These are phyloP conservation scores for Micromesistius poutassou DNA, from an alignment of 2,797 vertebrate species.

Conservation along the genomic window DNA sequence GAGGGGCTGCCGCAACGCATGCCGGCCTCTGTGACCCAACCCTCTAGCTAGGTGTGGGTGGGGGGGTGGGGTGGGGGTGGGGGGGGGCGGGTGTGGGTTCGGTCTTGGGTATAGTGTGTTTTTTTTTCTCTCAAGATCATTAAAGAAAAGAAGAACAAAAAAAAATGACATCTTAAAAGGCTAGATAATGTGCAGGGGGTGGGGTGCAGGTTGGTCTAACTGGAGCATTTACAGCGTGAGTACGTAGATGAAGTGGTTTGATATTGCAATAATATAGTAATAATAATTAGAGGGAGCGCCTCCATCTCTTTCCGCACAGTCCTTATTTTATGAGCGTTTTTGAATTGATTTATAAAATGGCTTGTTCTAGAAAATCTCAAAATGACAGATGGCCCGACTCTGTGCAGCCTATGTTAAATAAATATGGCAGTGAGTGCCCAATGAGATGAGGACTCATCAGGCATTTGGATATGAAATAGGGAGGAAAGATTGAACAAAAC, in stretches of 20 bases:
- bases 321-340: conserved; percentile 61
- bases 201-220: conserved; percentile 47
- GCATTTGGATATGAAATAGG: conserved; percentile 64
- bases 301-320: conserved; percentile 57
- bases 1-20: too few relatives aligned
- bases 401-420: conserved; percentile 48
- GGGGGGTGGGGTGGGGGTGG: not conserved
- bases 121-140: conserved; percentile 27
- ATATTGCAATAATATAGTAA: conserved; percentile 69
- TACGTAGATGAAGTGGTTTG: conserved; percentile 60
- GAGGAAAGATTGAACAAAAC: conserved; percentile 65
- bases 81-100: too few relatives aligned
- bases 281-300: conserved; percentile 53
- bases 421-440: conserved; percentile 61
- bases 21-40: not conserved
- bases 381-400: conserved; percentile 46
- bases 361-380: conserved; percentile 54
- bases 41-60: not conserved
- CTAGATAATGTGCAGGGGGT: conserved; percentile 39
- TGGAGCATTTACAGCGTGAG: conserved; percentile 56
- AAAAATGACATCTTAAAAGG: conserved; percentile 25
- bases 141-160: conserved; percentile 14
- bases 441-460: conserved; percentile 76
- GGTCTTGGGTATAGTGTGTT: not conserved
- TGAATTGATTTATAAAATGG: conserved; percentile 52